Percentiles rank a stretch among this genome's conserved stretches.
phyloP scores from a whole-genome alignment of 2,888 invertebrate species.

The Sthenelais limicola region DNA sequence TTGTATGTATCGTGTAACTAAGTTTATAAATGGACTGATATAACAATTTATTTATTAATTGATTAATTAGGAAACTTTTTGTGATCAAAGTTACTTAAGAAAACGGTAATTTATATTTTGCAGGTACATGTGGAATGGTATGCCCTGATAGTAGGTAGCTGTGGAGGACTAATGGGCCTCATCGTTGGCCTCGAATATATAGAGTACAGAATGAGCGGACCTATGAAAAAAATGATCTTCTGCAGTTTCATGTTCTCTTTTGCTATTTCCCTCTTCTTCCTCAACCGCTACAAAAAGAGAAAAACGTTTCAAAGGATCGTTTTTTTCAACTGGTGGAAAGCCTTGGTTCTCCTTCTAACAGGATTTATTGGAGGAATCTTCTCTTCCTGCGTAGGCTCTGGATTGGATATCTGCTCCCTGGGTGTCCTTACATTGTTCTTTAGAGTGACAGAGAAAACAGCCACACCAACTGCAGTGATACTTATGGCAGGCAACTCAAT shows the following conservation, averaged over 20 bases:
- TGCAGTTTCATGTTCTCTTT: conserved; percentile 67
- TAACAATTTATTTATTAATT: too few relatives aligned
- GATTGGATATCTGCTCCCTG: conserved; percentile 66
- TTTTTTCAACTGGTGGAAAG: conserved; percentile 56
- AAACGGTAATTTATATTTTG: too few relatives aligned
- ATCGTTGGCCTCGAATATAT: conserved; percentile 60
- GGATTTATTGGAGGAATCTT: conserved; percentile 65
- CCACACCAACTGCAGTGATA: conserved; percentile 66
- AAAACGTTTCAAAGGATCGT: conserved; percentile 51
- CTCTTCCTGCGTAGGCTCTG: conserved; percentile 61
- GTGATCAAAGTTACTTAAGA: too few relatives aligned
- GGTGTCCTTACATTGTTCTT: conserved; percentile 53
- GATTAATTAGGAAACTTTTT: too few relatives aligned
- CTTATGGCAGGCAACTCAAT: conserved; percentile 61
- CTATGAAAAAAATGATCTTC: conserved; percentile 67
- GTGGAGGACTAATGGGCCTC: conserved; percentile 62
- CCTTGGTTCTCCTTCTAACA: conserved; percentile 56
- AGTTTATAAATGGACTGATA: too few relatives aligned
- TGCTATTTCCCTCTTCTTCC: conserved; percentile 63
- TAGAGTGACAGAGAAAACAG: conserved; percentile 57
- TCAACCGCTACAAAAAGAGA: conserved; percentile 61
- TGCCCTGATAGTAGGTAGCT: conserved; percentile 52
- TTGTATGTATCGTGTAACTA: too few relatives aligned
- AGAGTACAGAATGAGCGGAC: conserved; percentile 57
- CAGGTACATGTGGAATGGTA: conserved; percentile 19